Base-by-base conservation (phyloP, 2,888 invertebrate species). In the Bellardia pandia region DNA sequence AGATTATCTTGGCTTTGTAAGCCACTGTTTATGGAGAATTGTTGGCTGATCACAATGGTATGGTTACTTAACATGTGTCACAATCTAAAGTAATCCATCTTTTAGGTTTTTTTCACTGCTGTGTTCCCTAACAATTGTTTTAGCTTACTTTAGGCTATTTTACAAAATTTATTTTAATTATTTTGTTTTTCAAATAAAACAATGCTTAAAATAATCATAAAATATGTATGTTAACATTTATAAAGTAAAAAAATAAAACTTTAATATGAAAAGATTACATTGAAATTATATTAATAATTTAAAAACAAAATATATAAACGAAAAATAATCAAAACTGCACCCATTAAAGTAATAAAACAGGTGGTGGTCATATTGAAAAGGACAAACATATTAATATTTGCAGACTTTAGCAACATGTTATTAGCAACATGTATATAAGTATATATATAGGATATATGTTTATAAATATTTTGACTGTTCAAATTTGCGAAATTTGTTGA, bases 141-240 rank as follows among this genome's bases (percentile, higher is more conserved):
- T 37, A 13, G n/a, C 7, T 69, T 53, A 75, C 87, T 77, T 69
- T 16, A 75, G 81, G 87, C 77, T 48, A 81, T 72, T 77, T 80
- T 58, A 33, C 37, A 53, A 68, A 75, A 81, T 84, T 87, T 76
- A 48, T 83, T 86, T 86, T 84, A 86, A 86, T 86, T 86, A 86
- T 86, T 86, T 86, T 64, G 53, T 79, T 69, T 77, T 81, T 60
- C 11, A 64, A 77, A 76, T 60, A 37, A 45, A 80, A 80, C 30
- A 85, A 56, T 85, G 16, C 8, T 51, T 64, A 30, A 58, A 77
- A 66, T 86, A 69, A 69, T 66, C 37, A 81, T 85, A 75, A 81
- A 87, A 77, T 74, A 71, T 74, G 13, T 74, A 71, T 74, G 13
- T 56, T 56, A 74, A 72, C 37, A 74, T 64, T 81, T 74, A 60